phyloP scores from a whole-genome alignment of 2,888 invertebrate genomes.

The Pegoplata infirma region DNA sequence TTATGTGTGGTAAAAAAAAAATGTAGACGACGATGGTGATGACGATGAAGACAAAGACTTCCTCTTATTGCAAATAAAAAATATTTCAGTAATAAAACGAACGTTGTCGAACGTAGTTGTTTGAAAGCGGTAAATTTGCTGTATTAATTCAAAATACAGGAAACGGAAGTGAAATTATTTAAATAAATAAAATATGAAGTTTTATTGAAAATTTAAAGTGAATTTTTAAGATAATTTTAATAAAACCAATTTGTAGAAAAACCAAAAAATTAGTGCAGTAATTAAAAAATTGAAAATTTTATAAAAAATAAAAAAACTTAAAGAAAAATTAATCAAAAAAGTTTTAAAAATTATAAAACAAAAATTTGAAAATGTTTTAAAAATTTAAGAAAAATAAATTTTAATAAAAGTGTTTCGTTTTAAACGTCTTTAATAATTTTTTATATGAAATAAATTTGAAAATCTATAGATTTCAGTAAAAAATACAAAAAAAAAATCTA shows the following conservation, averaged over 20 bases:
- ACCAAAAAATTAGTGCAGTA: neutral
- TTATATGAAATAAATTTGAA: too few species aligned
- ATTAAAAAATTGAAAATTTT: neutral
- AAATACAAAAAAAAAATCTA: too few species aligned
- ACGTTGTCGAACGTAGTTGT: constrained; percentile 56
- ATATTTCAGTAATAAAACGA: constrained; percentile 60
- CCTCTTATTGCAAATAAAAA: constrained; percentile 58
- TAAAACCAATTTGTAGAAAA: neutral
- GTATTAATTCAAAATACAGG: constrained; percentile 14
- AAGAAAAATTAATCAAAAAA: neutral
- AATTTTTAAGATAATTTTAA: neutral
- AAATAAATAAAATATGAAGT: neutral
- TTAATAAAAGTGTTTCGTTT: too few species aligned
- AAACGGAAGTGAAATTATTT: constrained; percentile 50
- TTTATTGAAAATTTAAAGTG: neutral
- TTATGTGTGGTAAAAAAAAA: constrained; percentile 12
- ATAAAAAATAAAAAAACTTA: neutral
- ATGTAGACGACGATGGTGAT: constrained; percentile 35
- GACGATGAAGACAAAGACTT: constrained; percentile 55
- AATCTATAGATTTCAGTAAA: too few species aligned
- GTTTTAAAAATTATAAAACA: neutral
- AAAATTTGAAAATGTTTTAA: neutral
- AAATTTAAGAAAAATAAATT: neutral
- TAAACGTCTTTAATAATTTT: too few species aligned
- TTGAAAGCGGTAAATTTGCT: constrained; percentile 40